These are phyloP conservation scores for Rambutsinella grinnellia DNA, from an alignment of 2,888 invertebrate genomes.

Conservation along the genomic window DNA sequence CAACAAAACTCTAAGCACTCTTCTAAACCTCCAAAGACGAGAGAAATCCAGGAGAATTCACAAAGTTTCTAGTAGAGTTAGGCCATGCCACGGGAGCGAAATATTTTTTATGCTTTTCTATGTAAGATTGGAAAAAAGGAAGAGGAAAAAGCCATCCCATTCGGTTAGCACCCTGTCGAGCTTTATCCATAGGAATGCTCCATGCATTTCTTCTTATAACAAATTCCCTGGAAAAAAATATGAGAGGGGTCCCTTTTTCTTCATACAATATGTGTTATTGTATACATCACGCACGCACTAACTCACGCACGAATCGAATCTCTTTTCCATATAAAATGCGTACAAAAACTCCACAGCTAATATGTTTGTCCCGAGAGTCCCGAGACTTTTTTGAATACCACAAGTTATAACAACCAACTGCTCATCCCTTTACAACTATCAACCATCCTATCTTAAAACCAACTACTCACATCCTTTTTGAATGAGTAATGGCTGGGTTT, in stretches of 20 bases:
- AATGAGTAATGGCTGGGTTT: background rate
- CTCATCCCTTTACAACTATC: conserved; percentile 24
- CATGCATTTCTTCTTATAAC: conserved; percentile 7
- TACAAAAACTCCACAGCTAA: background rate
- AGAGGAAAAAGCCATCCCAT: conserved; percentile 23
- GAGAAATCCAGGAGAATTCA: too few relatives aligned
- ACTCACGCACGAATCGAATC: conserved; percentile 1
- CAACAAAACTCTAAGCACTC: background rate
- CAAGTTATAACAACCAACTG: conserved; percentile 51
- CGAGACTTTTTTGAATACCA: conserved; percentile 34
- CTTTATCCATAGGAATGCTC: conserved; percentile 45
- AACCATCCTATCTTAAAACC: background rate
- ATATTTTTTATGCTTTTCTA: background rate
- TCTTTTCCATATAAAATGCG: background rate
- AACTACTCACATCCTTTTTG: background rate
- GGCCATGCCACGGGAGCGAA: background rate
- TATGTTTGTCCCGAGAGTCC: background rate
- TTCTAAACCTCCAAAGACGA: too few relatives aligned
- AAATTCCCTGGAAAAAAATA: conserved; percentile 35
- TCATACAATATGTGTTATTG: background rate
- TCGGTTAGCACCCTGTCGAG: conserved; percentile 45
- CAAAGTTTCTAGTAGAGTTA: too few relatives aligned
- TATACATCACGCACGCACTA: background rate
- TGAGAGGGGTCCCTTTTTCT: conserved; percentile 37
- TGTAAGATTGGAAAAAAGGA: background rate